Base-by-base conservation (phyloP, 2,113 vertebrate species). In the Anhinga anhinga region DNA sequence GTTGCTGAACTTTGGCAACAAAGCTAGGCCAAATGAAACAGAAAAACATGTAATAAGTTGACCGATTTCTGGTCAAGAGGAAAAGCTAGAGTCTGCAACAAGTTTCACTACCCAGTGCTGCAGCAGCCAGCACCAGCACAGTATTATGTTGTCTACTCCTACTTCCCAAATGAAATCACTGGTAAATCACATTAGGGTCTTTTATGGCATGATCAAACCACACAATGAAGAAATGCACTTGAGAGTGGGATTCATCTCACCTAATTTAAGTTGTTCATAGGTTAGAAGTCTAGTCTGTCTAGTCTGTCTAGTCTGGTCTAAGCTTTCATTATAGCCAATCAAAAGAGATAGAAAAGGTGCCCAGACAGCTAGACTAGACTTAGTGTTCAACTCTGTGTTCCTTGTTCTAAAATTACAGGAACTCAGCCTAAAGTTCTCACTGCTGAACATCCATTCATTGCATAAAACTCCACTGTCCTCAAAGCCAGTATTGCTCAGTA, bases 351-450 rank as follows among this genome's bases (percentile, higher is more conserved):
- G 26, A 79, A 66, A 80, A 79, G 15, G 13, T 82, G 21, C 13
- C 15, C 11, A 87, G 47, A n/a, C 2, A 56, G 9, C 6, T 30
- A 44, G n/a, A 25, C 2, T 59, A 45, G 45, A 52, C 4, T 36
- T 42, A 50, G 20, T 26, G 9, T 74, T 82, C 17, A 66, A 5
- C 6, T 23, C 1, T 30, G 8, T 72, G 3, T 49, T 92, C 13
- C 25, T 40, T 49, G 22, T 70, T 82, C 36, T 86, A 73, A 70
- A 78, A 42, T 45, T 36, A 26, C 2, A 73, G 52, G 21, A 61
- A 65, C 8, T 80, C 0, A 0, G 5, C 17, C 26, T 59, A 15
- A 82, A 76, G 4, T 80, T 76, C 26, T 72, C 13, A 20, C 19
- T 66, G 18, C 7, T 82, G 30, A 82, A 47, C 20, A 56, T 32